phyloP scores from a whole-genome alignment of 2,113 vertebrate species.

The Carettochelys insculpta region DNA sequence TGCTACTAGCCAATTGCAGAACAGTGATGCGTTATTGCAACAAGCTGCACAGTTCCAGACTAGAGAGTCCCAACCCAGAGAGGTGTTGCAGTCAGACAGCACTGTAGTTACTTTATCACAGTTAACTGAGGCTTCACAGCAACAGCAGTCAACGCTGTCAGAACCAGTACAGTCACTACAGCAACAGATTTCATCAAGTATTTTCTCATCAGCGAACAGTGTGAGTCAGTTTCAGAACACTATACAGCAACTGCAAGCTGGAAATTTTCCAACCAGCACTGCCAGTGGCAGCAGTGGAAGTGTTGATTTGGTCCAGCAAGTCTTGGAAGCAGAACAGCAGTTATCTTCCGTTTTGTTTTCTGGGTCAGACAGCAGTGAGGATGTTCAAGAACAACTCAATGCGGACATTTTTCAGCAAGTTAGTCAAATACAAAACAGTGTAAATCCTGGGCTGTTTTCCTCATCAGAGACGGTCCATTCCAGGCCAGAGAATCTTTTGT shows the following conservation, averaged over 20 bases:
- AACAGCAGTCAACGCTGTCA: constrained; percentile 75
- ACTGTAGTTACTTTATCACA: constrained; percentile 77
- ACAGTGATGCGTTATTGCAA: constrained; percentile 85
- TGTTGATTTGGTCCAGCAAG: constrained; percentile 82
- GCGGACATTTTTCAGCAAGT: constrained; percentile 85
- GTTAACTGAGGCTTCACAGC: constrained; percentile 68
- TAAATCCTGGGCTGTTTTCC: constrained; percentile 78
- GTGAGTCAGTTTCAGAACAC: constrained; percentile 93
- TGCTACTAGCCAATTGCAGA: constrained; percentile 73
- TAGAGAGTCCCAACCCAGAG: constrained; percentile 82
- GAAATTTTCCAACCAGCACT: constrained; percentile 79
- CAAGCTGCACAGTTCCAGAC: constrained; percentile 84
- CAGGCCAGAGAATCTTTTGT: constrained; percentile 77
- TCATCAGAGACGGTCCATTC: constrained; percentile 77
- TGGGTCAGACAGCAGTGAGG: constrained; percentile 76
- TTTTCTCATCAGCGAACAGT: constrained; percentile 83
- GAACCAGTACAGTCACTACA: constrained; percentile 87
- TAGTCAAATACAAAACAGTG: constrained; percentile 79
- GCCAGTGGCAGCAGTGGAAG: constrained; percentile 73
- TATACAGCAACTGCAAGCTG: constrained; percentile 92
- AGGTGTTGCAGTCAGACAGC: constrained; percentile 81
- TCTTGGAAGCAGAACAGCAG: constrained; percentile 84
- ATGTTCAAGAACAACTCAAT: constrained; percentile 82
- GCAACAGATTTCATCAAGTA: constrained; percentile 84
- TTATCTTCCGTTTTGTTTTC: constrained; percentile 84